Base-by-base conservation (phyloP, 2,113 vertebrate species). In the Hypomesus transpacificus region DNA sequence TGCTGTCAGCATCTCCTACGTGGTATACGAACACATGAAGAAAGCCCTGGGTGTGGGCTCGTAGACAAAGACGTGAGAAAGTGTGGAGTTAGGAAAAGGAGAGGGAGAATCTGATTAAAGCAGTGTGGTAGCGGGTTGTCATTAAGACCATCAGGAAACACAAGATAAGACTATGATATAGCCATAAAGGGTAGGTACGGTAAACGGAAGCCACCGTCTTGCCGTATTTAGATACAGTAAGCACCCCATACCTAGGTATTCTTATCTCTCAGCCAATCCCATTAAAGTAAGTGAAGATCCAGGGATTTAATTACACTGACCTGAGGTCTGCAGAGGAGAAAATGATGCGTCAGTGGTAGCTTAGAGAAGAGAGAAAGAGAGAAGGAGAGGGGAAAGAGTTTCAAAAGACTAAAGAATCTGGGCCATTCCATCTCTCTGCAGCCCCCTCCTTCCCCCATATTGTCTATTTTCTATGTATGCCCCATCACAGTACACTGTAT, bases 1-100 rank as follows among this genome's bases (percentile, higher is more conserved):
- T 0, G 95, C 95, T 0, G 94, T 96, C 79, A 95, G 93, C 88
- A 92, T 96, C 90, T 95, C 94, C 78, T 96, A 96, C 2, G 94
- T 95, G 4, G 92, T 93, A 70, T 95, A 94, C 0, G 93, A 95
- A 67, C 90, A 92, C 74, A 94, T 92, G 53, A 93, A 93, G 89
- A 93, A 92, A 74, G 79, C 79, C 28, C 83, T 95, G 79, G 91
- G 91, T 71, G 87, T 91, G 83, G 88, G 86, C 26, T 81, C 81
- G 14, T 83, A 86, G 71, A 86, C 82, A 81, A 83, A 20, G 34
- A n/a, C 2, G 31, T 18, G 61, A 39, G 18, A 34, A 17, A 63
- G 61, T 18, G 34, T 68, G 72, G 80, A 66, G n/a, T 31, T 20
- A 62, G 24, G 17, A 54, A 26, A 64, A 8, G 17, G 64, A 66